Conservation (phyloP, 2,113 vertebrate genomes). For the Carassius gibelio region DNA sequence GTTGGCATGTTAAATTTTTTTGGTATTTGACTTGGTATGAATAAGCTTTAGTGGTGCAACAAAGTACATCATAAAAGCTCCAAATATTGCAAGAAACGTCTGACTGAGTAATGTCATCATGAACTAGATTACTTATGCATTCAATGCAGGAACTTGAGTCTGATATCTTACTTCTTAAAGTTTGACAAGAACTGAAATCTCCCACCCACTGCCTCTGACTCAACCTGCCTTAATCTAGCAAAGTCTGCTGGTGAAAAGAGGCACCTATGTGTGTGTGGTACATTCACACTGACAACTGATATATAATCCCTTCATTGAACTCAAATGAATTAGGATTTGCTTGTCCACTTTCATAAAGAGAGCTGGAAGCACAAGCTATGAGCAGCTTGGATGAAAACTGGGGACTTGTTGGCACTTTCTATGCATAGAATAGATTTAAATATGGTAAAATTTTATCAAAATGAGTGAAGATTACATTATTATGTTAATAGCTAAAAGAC, state of each 20-base stretch:
- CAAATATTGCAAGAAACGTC: not conserved
- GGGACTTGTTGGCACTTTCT: not conserved
- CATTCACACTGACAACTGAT: slow-evolving; percentile 29
- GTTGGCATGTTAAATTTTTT: not conserved
- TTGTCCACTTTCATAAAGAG: slow-evolving; percentile 28
- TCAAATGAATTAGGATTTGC: not conserved
- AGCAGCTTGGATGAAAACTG: not conserved
- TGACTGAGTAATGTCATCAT: not conserved
- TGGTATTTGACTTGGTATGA: not conserved
- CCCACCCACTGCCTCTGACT: slow-evolving; percentile 50
- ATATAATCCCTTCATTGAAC: slow-evolving; percentile 38
- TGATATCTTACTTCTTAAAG: slow-evolving; percentile 6
- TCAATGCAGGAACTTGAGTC: not conserved
- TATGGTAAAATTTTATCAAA: not conserved
- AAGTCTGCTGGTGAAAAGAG: slow-evolving; percentile 27
- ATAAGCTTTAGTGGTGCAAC: not conserved
- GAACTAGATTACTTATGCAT: slow-evolving; percentile 16
- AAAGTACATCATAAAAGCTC: not conserved
- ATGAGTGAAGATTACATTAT: not conserved
- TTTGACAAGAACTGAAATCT: slow-evolving; percentile 42
- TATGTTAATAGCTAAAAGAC: not conserved
- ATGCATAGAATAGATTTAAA: not conserved
- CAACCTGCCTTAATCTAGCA: slow-evolving; percentile 42
- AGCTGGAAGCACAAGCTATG: not conserved
- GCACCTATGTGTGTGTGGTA: slow-evolving; percentile 22